These are phyloP conservation scores for Panthera leo DNA, from an alignment of 2,113 vertebrate species.

Conservation along the genomic window DNA sequence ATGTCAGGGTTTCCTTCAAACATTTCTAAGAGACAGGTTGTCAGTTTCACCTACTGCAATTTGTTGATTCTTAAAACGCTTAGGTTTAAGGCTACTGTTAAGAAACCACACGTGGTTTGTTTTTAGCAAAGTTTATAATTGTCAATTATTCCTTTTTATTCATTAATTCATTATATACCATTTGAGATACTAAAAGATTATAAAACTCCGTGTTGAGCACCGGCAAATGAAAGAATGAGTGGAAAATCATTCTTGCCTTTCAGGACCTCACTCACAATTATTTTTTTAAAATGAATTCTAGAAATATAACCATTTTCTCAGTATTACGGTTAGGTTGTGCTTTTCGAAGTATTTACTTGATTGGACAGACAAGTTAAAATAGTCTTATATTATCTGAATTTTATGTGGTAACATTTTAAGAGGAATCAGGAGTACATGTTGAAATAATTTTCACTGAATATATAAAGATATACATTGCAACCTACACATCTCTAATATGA, in stretches of 20 bases:
- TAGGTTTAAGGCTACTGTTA: neutral
- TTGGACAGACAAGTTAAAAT: neutral
- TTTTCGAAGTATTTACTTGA: neutral
- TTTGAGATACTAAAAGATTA: neutral
- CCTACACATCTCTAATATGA: neutral
- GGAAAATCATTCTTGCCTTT: neutral
- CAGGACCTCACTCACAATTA: neutral
- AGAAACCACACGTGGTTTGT: no score
- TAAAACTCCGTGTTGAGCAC: neutral
- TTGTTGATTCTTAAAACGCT: neutral
- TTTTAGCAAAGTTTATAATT: neutral
- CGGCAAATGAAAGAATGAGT: neutral
- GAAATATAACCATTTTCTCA: neutral
- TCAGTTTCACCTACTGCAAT: neutral
- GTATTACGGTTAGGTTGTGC: neutral
- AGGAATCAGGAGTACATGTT: neutral
- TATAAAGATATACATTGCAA: neutral
- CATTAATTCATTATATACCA: neutral
- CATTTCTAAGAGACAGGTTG: neutral
- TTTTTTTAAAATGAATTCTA: neutral
- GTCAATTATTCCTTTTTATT: neutral
- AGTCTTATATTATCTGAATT: neutral
- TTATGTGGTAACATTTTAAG: neutral
- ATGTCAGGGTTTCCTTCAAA: fast-evolving
- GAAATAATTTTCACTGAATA: neutral